Percentiles rank a stretch among this genome's conserved stretches.
phyloP scores from a whole-genome alignment of 2,113 vertebrate species.

The Aldabrachelys gigantea region DNA sequence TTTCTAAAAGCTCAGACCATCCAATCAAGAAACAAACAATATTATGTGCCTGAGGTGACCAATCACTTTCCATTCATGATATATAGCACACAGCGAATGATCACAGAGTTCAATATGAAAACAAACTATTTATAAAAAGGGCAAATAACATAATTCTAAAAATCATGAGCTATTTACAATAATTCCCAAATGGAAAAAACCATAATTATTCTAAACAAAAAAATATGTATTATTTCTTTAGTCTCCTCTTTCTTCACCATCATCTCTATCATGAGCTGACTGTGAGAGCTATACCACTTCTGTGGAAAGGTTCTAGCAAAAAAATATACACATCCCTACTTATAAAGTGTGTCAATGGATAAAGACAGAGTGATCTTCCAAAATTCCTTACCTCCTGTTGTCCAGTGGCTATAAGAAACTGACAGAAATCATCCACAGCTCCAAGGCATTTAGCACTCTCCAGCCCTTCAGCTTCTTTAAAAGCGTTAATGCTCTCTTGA shows the following conservation, averaged over 20 bases:
- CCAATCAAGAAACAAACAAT: too few species aligned
- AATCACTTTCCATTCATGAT: background rate
- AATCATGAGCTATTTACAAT: background rate
- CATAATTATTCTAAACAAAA: background rate
- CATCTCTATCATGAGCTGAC: background rate
- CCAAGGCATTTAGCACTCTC: slow-evolving; percentile 70
- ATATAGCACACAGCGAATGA: too few species aligned
- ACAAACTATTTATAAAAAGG: background rate
- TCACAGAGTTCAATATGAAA: background rate
- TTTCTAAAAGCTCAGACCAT: too few species aligned
- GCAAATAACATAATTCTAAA: background rate
- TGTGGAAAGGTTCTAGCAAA: background rate
- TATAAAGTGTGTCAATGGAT: background rate
- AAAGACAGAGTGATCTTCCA: background rate
- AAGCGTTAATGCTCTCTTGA: slow-evolving; percentile 76
- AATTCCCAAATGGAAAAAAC: background rate
- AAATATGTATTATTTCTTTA: background rate
- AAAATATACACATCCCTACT: background rate
- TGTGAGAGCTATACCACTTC: background rate
- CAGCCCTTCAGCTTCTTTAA: slow-evolving; percentile 59
- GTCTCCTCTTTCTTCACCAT: background rate
- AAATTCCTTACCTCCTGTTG: slow-evolving; percentile 69
- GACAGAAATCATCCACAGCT: slow-evolving; percentile 80
- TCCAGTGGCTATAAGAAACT: slow-evolving; percentile 76
- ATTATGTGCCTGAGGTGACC: background rate